Evolutionary conservation across 2,113 vertebrate species (phyloP).

Genomic region (Carassius carassius): DNA sequence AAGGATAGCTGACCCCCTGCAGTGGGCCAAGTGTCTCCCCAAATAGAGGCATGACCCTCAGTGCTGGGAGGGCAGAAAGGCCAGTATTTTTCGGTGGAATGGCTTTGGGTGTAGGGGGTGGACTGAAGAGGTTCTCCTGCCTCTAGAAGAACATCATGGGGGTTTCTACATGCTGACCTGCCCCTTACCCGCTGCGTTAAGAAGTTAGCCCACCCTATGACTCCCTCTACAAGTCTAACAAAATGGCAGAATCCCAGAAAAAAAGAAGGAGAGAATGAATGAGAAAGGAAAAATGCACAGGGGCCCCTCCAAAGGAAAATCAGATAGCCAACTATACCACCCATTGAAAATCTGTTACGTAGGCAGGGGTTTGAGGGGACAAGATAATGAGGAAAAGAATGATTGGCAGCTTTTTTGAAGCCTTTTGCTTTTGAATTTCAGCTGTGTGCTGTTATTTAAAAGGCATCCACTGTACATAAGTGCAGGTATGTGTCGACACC

Average conservation of each 20-base stretch:
- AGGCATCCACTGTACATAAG: conserved; percentile 59
- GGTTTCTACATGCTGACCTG: conserved; percentile 67
- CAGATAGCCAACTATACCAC: conserved; percentile 57
- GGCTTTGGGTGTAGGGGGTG: neutral
- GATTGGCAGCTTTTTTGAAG: conserved; percentile 67
- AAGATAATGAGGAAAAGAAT: conserved; percentile 45
- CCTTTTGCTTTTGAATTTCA: conserved; percentile 64
- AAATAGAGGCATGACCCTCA: conserved; percentile 70
- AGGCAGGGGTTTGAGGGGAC: conserved; percentile 23
- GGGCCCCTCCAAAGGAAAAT: conserved; percentile 59
- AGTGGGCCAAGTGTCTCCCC: conserved; percentile 71
- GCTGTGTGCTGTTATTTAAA: conserved; percentile 58
- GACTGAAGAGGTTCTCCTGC: conserved; percentile 31
- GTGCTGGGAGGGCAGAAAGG: conserved; percentile 53
- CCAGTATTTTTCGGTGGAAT: conserved; percentile 33
- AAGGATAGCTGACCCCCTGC: conserved; percentile 72
- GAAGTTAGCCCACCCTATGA: conserved; percentile 62
- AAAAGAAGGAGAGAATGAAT: conserved; percentile 31
- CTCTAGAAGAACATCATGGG: conserved; percentile 33
- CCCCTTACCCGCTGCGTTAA: conserved; percentile 69
- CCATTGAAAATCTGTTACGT: conserved; percentile 55
- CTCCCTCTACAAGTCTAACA: conserved; percentile 59
- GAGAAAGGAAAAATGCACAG: neutral
- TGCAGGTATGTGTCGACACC: conserved; percentile 61
- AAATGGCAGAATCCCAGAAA: conserved; percentile 59